Evolutionary conservation across 2,888 invertebrate species (phyloP), one percentile per base, ranked within the genome.

Genomic region (Caenorhabditis sp.): DNA sequence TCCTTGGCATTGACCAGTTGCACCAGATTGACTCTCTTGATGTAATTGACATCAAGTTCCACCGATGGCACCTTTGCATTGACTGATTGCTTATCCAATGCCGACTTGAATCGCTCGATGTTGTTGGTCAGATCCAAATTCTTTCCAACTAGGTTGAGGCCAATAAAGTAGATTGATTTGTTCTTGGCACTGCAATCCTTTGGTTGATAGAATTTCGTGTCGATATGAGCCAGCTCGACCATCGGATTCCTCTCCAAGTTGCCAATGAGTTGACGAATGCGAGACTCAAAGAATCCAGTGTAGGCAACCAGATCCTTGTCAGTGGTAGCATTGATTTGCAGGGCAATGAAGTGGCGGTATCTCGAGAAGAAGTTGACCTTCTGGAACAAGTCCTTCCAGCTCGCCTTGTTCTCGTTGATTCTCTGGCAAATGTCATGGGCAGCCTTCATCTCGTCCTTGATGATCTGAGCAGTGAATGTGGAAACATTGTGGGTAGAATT

Each of bases 161-260:
- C 99, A 89, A 99, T 97, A 93, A 98, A 98, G 99, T 99, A 99
- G 95, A 97, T 95, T n/a, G n/a, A n/a, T n/a, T n/a, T n/a, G 6
- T 96, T 95, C 92, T 82, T 35, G 32, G 50, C 65, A 28, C 77
- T 86, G 71, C 47, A 88, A 85, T 88, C 86, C 55, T 86, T 87
- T 68, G 94, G 94, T 44, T 94, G 93, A 91, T 95, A 97, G 90
- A 96, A 95, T 92, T 96, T 96, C 0, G 98, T 97, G 93, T 97
- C 97, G 65, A 98, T 96, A 93, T 99, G 98, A 0, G 98, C 97
- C 90, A 98, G 93, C 28, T 95, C 95, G 90, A 99, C 97, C 92
- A 95, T 95, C 78, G 95, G 95, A 93, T 98, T 98, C 68, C 96
- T 94, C 92, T 99, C 99, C 13, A 90, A 93, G 80, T 95, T 95